Evolutionary conservation across 1,140 invertebrate species (phyloP), one percentile per base, ranked within the genome.

Genomic region (Drosophila pandora): DNA sequence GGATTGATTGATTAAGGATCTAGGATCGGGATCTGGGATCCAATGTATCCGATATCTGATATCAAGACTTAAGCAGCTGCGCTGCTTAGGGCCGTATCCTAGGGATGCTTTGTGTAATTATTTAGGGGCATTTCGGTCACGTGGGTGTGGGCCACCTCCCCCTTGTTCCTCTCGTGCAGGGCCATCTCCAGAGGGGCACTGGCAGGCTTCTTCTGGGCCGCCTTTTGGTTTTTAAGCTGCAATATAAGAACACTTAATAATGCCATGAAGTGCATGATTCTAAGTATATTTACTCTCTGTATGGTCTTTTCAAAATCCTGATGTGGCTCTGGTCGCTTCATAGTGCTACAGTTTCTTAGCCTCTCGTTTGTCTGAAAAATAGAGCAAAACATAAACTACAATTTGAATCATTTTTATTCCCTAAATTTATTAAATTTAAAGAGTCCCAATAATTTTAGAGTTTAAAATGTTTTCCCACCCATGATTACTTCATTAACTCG

Each of bases 241-340:
- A 22, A 8, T 1, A 28, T 10, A 34, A 0, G 10, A 6, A 17
- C 49, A 3, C 13, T 43, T 43, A 34, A 17, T 45, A 25, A 28
- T 12, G 30, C 13, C 34, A 6, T n/a, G 13, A 23, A 21, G 5
- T 17, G 5, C 17, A 37, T 49, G 39, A 12, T 55, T 25, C 12
- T 56, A 22, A 37, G 6, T 8, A 64, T 77, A 80, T 62, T 91
- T 91, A 91, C 90, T 59, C 90, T 74, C 75, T 91, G 88, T 76
- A 91, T 91, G 64, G 90, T 91, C 76, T 91, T 91, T 71, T 91
- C 90, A 48, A 91, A 91, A 58, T 91, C 90, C 73, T 91, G 90
- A 54, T 91, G 90, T 9, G 90, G 90, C 45, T 91, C 90, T 1
- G 88, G 83, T 30, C 90, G 76, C 55, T 90, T 91, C 76, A 90